Evolutionary conservation across 2,888 invertebrate genomes (phyloP).

Genomic region (Xanthostigma xanthostigma): DNA sequence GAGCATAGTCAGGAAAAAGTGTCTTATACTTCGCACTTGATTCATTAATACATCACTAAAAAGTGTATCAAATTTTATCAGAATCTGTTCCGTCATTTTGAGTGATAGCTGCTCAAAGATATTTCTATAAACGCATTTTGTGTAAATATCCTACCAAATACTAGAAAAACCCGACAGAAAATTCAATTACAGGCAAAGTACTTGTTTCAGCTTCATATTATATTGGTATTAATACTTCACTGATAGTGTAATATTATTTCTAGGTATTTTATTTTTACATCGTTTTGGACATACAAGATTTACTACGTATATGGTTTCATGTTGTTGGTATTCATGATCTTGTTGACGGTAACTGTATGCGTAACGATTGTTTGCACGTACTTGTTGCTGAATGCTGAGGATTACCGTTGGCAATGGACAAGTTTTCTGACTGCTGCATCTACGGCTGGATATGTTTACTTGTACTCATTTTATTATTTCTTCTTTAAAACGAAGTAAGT

Average conservation of each 20-base stretch:
- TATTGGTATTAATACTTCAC: background rate
- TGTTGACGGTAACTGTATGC: slow-evolving; percentile 96
- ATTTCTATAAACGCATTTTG: too few relatives aligned
- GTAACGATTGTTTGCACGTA: slow-evolving; percentile 99
- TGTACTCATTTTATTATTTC: slow-evolving; percentile 98
- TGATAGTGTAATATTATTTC: slow-evolving; percentile 10
- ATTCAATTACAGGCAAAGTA: background rate
- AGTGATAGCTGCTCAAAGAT: too few relatives aligned
- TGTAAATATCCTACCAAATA: too few relatives aligned
- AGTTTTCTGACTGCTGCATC: slow-evolving; percentile 95
- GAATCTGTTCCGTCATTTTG: too few relatives aligned
- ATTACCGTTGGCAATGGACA: slow-evolving; percentile 99
- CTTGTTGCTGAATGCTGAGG: slow-evolving; percentile 97
- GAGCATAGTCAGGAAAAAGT: too few relatives aligned
- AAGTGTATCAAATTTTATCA: too few relatives aligned
- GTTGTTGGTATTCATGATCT: slow-evolving; percentile 88
- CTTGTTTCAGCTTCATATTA: background rate
- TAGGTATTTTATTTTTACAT: slow-evolving; percentile 98
- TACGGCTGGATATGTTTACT: slow-evolving; percentile 90
- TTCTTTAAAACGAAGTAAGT: slow-evolving; percentile 98
- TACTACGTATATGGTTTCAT: slow-evolving; percentile 99
- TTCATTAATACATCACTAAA: too few relatives aligned
- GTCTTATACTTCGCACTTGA: too few relatives aligned
- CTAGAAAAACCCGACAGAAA: too few relatives aligned
- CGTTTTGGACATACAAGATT: slow-evolving; percentile 99